A percentile compares a stretch with the other conserved stretches of the same genome.
phyloP scores from a whole-genome alignment of 1,140 invertebrate genomes.

The Aphaenogaster ashmeadi region DNA sequence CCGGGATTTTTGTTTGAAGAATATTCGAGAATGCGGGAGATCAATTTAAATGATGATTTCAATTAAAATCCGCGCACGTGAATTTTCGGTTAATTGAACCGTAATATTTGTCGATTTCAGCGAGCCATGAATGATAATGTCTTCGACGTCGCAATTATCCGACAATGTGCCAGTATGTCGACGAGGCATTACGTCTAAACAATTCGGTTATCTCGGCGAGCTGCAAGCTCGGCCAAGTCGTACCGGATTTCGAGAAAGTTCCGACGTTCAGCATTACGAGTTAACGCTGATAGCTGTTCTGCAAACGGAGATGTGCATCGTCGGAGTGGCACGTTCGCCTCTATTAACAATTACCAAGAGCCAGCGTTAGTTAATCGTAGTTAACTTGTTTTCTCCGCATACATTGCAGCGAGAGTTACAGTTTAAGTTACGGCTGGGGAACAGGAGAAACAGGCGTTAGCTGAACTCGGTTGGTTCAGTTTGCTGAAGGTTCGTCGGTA shows the following conservation, averaged over 20 bases:
- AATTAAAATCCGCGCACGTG: neutral
- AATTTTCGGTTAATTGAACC: conserved; percentile 48
- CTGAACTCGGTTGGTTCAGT: neutral
- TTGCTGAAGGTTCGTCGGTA: conserved; percentile 8
- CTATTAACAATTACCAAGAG: conserved; percentile 57
- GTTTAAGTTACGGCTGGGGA: neutral
- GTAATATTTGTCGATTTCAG: conserved; percentile 68
- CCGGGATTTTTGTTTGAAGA: neutral
- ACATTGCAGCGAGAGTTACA: neutral
- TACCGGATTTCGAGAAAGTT: conserved; percentile 62
- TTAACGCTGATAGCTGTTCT: conserved; percentile 57
- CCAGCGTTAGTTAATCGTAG: conserved; percentile 1
- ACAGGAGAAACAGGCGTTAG: neutral
- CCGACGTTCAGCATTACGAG: conserved; percentile 50
- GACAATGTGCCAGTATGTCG: conserved; percentile 73
- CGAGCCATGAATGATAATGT: conserved; percentile 68
- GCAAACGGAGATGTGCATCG: conserved; percentile 56
- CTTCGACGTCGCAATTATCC: conserved; percentile 75
- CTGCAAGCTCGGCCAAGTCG: conserved; percentile 72
- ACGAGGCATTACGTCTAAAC: conserved; percentile 69
- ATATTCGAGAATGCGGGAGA: neutral
- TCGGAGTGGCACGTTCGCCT: conserved; percentile 33
- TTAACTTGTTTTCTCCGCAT: neutral
- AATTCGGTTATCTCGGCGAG: conserved; percentile 73
- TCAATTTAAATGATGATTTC: neutral